Base-by-base conservation (phyloP, 2,113 vertebrate species). In the Oryzias celebensis region DNA sequence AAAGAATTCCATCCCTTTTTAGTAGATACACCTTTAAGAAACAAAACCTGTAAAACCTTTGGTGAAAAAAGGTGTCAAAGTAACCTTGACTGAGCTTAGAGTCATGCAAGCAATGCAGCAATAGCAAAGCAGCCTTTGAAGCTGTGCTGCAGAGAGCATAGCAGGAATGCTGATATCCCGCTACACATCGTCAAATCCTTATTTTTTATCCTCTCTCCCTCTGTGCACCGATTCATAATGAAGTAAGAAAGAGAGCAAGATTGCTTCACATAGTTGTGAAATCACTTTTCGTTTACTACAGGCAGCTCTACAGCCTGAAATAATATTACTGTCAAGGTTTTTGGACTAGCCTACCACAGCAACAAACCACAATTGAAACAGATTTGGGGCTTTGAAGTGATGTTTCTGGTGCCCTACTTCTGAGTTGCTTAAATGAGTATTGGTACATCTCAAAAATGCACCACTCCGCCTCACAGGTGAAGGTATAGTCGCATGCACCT, bases 101-200 rank as follows among this genome's bases (percentile, higher is more conserved):
- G 89, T 75, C 72, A 78, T 73, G 66, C 85, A 87, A 31, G 90
- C 87, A 63, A 92, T 85, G 80, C 90, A 78, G 90, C 24, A 48
- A 62, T 71, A 78, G 61, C 60, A 71, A 78, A 85, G 46, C 42
- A 1, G 52, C 6, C 71, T 93, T 95, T 93, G 93, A 95, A 93
- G 93, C 77, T 78, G 71, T 53, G 54, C 82, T 89, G 93, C 93
- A 91, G 93, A 94, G 91, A 85, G 78, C 83, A 86, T 47, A 93
- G 94, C 93, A 94, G 93, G 93, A 92, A 95, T 93, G 91, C 93
- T 89, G 86, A 93, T 92, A 90, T 20, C 52, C 55, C 83, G 87
- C 92, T 31, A 24, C 43, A 88, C 81, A 91, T 86, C 82, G 62
- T 24, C 61, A 56, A 81, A 71, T 55, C 62, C 58, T 62, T 62